These are phyloP conservation scores for Grallaria varia DNA, from an alignment of 2,113 vertebrate species.

Conservation along the genomic window DNA sequence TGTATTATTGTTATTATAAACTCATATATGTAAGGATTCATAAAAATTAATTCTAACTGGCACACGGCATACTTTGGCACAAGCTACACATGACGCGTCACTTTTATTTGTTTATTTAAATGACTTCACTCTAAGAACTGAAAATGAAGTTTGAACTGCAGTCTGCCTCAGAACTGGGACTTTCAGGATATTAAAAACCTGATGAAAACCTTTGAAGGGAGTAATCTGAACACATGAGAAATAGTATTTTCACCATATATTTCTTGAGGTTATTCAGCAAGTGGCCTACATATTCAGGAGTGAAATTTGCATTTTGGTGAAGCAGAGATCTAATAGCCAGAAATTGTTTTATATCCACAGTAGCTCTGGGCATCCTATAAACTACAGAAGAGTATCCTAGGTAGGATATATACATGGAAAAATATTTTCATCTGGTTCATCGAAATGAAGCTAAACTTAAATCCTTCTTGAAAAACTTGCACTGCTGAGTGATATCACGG, in stretches of 20 bases:
- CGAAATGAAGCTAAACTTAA: not conserved
- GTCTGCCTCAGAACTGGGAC: not conserved
- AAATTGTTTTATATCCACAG: conserved; percentile 40
- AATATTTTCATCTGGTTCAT: not conserved
- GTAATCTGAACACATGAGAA: not conserved
- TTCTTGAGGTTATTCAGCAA: conserved; percentile 52
- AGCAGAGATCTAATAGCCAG: conserved; percentile 42
- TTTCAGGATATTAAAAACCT: conserved; percentile 51
- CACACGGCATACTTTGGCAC: conserved; percentile 27
- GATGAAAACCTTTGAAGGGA: conserved; percentile 34
- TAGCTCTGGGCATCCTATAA: conserved; percentile 29
- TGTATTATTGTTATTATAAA: not conserved
- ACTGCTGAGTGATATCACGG: not conserved
- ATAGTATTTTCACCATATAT: conserved; percentile 22
- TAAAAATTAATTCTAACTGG: conserved; percentile 34
- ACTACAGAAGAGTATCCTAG: not conserved
- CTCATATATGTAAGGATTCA: not conserved
- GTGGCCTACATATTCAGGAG: conserved; percentile 47
- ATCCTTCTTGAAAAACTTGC: not conserved
- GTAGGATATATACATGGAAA: not conserved
- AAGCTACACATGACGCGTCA: not conserved
- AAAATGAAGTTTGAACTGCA: conserved; percentile 46
- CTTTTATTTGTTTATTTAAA: conserved; percentile 65
- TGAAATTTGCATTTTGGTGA: conserved; percentile 54
- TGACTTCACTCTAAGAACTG: conserved; percentile 38